Conservation (phyloP, 2,797 vertebrate species). For the Poecilia picta region DNA sequence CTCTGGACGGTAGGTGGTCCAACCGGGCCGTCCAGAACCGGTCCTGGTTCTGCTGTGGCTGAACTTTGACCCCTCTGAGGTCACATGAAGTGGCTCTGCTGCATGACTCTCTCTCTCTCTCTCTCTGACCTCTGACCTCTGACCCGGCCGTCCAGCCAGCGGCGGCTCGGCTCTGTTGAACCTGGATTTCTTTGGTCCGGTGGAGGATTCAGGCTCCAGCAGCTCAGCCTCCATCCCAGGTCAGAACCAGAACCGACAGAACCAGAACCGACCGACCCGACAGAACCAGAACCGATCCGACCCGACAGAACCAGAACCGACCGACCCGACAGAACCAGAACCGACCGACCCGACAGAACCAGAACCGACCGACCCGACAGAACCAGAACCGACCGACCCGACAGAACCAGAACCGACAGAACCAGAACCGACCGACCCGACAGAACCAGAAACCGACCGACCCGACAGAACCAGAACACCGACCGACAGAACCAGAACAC, state of each 20-base stretch:
- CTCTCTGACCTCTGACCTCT: constrained; percentile 64
- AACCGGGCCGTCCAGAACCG: constrained; percentile 21
- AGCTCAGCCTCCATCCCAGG: constrained; percentile 93
- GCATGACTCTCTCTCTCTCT: constrained; percentile 70
- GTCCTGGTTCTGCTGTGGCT: background rate
- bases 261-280: too few relatives aligned
- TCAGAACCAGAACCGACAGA: constrained; percentile 83
- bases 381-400: too few relatives aligned
- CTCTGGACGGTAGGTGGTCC: constrained; percentile 93
- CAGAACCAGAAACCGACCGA: too few relatives aligned
- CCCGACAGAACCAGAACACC: too few relatives aligned
- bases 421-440: too few relatives aligned
- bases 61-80: background rate
- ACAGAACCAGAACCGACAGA: too few relatives aligned
- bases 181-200: constrained; percentile 99
- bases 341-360: too few relatives aligned
- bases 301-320: too few relatives aligned
- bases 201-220: constrained; percentile 96
- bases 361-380: too few relatives aligned
- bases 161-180: constrained; percentile 99
- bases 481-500: too few relatives aligned
- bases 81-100: constrained; percentile 30
- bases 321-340: too few relatives aligned
- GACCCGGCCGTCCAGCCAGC: constrained; percentile 85
- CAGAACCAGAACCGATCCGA: too few relatives aligned